A percentile compares a stretch with the other conserved stretches of the same genome.
These are phyloP conservation scores for Gonocerus acuteangulatus DNA, from an alignment of 2,888 invertebrate genomes.

Conservation along the genomic window DNA sequence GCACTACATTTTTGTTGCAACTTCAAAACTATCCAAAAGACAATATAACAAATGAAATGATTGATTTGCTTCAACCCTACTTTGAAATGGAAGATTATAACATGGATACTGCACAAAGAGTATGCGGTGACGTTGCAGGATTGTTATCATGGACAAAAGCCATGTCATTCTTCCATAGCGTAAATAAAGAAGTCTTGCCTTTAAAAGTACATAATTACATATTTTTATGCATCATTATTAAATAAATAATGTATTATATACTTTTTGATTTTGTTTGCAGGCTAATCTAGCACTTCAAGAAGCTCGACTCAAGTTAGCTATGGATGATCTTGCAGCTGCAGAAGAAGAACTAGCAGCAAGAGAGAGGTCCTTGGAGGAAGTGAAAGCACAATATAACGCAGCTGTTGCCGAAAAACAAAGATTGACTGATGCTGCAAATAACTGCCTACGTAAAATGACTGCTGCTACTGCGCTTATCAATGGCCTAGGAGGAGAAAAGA, in stretches of 20 bases:
- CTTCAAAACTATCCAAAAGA: slow-evolving; percentile 93
- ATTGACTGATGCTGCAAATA: slow-evolving; percentile 84
- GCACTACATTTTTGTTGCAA: slow-evolving; percentile 82
- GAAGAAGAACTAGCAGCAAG: slow-evolving; percentile 84
- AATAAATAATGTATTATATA: too few species aligned
- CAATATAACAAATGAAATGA: slow-evolving; percentile 94
- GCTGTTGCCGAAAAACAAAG: slow-evolving; percentile 89
- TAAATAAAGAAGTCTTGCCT: slow-evolving; percentile 92
- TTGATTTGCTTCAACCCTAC: slow-evolving; percentile 84
- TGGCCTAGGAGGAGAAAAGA: slow-evolving; percentile 85
- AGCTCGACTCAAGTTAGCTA: slow-evolving; percentile 78
- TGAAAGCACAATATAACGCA: slow-evolving; percentile 86
- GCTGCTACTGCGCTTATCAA: slow-evolving; percentile 92
- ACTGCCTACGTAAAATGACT: slow-evolving; percentile 90
- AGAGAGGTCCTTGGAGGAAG: slow-evolving; percentile 78
- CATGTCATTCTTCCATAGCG: slow-evolving; percentile 90
- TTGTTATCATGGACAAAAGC: slow-evolving; percentile 92
- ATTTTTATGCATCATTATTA: not conserved
- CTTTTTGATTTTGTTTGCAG: slow-evolving; percentile 39
- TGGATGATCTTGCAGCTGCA: slow-evolving; percentile 79
- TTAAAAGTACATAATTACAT: slow-evolving; percentile 53
- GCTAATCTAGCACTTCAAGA: slow-evolving; percentile 86
- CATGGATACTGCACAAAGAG: slow-evolving; percentile 90
- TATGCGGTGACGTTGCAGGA: slow-evolving; percentile 94
- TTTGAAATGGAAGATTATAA: slow-evolving; percentile 95